A percentile compares a stretch with the other conserved stretches of the same genome.
phyloP scores from a whole-genome alignment of 2,888 invertebrate genomes.

The Mechanitis messenoides region DNA sequence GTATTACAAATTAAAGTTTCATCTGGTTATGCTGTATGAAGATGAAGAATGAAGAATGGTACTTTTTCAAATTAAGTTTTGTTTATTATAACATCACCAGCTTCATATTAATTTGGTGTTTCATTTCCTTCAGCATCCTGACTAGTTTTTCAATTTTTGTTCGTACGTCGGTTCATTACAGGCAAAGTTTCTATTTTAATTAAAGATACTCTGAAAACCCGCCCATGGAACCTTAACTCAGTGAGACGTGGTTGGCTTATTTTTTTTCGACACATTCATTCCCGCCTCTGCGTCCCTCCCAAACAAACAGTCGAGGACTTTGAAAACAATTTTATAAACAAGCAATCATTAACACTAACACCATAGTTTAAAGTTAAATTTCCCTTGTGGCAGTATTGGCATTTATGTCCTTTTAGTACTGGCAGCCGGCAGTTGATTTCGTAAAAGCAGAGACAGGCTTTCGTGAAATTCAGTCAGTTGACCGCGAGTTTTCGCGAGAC shows the following conservation, averaged over 20 bases:
- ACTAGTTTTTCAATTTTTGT: conserved; percentile 38
- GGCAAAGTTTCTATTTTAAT: conserved; percentile 70
- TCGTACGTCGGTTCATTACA: conserved; percentile 65
- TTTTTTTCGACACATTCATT: conserved; percentile 75
- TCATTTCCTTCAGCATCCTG: conserved; percentile 37
- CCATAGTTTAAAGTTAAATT: conserved; percentile 17
- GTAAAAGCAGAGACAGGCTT: conserved; percentile 66
- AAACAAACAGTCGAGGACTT: conserved; percentile 73
- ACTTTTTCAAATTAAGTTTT: not conserved
- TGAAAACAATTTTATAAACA: conserved; percentile 57
- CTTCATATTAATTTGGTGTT: conserved; percentile 10
- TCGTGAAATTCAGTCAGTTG: conserved; percentile 61
- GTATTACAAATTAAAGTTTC: too few species aligned
- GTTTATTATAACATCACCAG: not conserved
- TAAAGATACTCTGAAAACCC: conserved; percentile 72
- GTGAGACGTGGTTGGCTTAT: conserved; percentile 76
- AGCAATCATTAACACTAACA: conserved; percentile 25
- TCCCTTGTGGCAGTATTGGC: conserved; percentile 21
- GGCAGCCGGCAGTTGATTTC: conserved; percentile 69
- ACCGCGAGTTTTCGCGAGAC: conserved; percentile 70
- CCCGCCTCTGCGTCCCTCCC: conserved; percentile 76
- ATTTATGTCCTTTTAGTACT: conserved; percentile 42
- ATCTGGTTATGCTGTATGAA: too few species aligned
- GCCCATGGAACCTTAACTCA: conserved; percentile 73
- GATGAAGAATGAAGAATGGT: too few species aligned